Percentiles rank a stretch among this genome's conserved stretches.
These are phyloP conservation scores for Scaptomyza pallida DNA, from an alignment of 1,140 invertebrate species.

Conservation along the genomic window DNA sequence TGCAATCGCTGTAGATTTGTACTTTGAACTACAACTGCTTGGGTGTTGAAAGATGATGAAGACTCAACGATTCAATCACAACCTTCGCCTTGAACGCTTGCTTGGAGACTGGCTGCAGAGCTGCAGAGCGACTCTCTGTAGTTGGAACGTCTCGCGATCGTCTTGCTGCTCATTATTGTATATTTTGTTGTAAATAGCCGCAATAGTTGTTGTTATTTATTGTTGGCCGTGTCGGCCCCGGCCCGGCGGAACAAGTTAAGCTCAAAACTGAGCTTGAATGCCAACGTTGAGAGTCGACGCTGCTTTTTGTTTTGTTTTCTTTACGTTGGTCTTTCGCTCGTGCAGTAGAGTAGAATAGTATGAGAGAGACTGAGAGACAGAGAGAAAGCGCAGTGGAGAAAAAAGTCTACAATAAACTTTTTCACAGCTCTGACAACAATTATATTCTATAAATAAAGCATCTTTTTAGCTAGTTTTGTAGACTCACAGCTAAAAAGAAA, in stretches of 20 bases:
- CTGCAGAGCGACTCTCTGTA: slow-evolving; percentile 35
- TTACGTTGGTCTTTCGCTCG: slow-evolving; percentile 28
- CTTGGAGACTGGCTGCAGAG: slow-evolving; percentile 64
- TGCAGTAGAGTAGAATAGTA: slow-evolving; percentile 6
- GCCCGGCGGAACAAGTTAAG: slow-evolving; percentile 60
- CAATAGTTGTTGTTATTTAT: slow-evolving; percentile 34
- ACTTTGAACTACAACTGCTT: slow-evolving; percentile 60
- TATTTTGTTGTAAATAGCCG: slow-evolving; percentile 55
- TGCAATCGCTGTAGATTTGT: slow-evolving; percentile 44
- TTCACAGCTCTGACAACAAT: background rate
- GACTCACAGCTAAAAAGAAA: no score
- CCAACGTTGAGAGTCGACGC: slow-evolving; percentile 10
- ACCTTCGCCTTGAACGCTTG: slow-evolving; percentile 83
- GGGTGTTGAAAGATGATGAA: slow-evolving; percentile 28
- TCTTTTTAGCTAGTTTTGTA: background rate
- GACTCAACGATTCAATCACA: slow-evolving; percentile 46
- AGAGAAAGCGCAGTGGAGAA: background rate
- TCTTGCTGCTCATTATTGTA: slow-evolving; percentile 33
- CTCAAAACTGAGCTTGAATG: slow-evolving; percentile 38
- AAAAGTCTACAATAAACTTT: background rate
- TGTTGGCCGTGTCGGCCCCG: slow-evolving; percentile 38
- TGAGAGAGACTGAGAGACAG: slow-evolving; percentile 1
- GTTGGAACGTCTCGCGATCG: slow-evolving; percentile 55
- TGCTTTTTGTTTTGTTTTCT: slow-evolving; percentile 36
- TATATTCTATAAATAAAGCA: background rate